Base-by-base conservation (phyloP, 92 coral and sea anemone genomes). In the Porites divaricata region DNA sequence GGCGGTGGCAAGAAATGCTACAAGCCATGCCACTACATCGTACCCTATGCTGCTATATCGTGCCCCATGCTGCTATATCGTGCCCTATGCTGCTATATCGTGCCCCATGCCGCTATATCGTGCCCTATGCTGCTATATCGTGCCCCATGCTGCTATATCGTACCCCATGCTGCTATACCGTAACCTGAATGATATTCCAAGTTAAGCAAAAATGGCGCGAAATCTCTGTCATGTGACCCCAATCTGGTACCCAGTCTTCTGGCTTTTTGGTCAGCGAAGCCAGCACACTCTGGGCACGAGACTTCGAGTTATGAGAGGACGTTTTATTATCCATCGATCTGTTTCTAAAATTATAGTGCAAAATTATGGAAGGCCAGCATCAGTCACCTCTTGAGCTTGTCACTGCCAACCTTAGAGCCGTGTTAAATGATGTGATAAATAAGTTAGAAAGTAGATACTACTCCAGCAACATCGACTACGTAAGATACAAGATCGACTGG, bases 401-500 rank as follows among this genome's bases (percentile, higher is more conserved):
- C 52, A 45, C 67, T 41, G 21, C 52, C 16, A 83, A 88, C 70
- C 56, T 88, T 41, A 79, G 83, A 45, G 61, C 74, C 17, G 86
- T 88, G n/a, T 66, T 91, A 59, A 83, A 68, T 74, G 92, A 79
- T 70, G 90, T 91, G 15, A 81, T 91, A 25, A 88, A 85, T 63
- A 84, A 88, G 86, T 70, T 88, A 13, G 69, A 84, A 57, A 17
- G 87, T 76, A 73, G 57, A 72, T 74, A 79, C 45, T 63, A 23
- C 87, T 13, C 12, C 64, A 72, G 15, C 72, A 91, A 82, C 80
- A 85, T 89, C 69, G 89, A 89, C 87, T 92, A 61, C 81, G 93
- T 84, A 28, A 76, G 76, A 75, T 89, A 89, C 77, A 86, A 86
- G 86, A 75, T 92, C 45, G 95, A 92, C 85, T 92, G 95, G 95